phyloP scores from a whole-genome alignment of 2,113 vertebrate genomes.

The Dolichotis patagonum region DNA sequence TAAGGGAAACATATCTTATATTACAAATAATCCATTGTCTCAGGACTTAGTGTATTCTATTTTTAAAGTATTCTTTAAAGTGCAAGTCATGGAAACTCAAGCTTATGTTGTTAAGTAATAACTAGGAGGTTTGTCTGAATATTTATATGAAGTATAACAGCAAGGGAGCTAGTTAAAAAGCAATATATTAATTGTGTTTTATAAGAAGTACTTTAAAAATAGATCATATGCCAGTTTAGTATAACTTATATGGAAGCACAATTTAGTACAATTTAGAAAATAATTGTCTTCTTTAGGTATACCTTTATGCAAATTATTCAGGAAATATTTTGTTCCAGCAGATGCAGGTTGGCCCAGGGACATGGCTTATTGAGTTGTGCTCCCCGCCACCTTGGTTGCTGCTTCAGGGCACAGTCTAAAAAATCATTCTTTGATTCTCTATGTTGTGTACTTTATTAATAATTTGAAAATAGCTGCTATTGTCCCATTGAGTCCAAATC shows the following conservation, averaged over 20 bases:
- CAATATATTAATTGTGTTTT: conserved; percentile 49
- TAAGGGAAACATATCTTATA: conserved; percentile 67
- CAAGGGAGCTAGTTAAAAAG: not conserved
- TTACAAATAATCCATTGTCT: conserved; percentile 78
- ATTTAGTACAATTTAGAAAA: conserved; percentile 20
- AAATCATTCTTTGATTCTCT: not conserved
- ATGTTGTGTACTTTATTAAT: not conserved
- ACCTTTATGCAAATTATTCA: conserved; percentile 29
- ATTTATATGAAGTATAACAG: conserved; percentile 24
- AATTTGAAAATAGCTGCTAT: not conserved
- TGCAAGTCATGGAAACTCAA: not conserved
- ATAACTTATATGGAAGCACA: not conserved
- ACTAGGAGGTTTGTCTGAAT: not conserved
- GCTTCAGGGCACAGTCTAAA: not conserved
- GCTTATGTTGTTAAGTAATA: not conserved
- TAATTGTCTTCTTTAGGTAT: not conserved
- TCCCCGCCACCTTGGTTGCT: not conserved
- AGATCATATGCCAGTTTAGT: not conserved
- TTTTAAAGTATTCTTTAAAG: conserved; percentile 46
- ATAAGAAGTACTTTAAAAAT: not conserved
- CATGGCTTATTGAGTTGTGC: not conserved
- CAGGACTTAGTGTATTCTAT: conserved; percentile 64
- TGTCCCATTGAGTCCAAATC: not conserved
- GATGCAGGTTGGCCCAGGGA: not conserved
- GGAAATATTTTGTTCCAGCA: not conserved